Conservation (phyloP, 2,113 vertebrate species). For the Pygoscelis adeliae region DNA sequence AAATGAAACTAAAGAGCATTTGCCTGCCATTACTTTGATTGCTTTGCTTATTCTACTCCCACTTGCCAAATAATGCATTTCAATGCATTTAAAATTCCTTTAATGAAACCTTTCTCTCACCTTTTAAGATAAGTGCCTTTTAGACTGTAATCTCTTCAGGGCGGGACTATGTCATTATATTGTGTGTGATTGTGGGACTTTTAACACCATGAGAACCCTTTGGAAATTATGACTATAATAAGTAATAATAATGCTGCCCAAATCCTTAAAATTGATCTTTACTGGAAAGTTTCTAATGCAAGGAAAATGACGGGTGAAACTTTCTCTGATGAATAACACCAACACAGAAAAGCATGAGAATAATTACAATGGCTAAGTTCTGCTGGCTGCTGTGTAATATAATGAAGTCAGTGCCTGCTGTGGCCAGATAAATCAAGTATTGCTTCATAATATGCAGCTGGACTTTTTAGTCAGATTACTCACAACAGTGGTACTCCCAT, state of each 20-base stretch:
- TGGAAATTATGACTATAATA: background rate
- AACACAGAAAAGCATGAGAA: conserved; percentile 4
- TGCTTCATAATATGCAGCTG: background rate
- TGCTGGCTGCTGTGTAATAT: background rate
- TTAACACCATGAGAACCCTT: background rate
- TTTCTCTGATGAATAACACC: background rate
- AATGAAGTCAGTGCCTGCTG: conserved; percentile 33
- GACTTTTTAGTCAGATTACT: conserved; percentile 21
- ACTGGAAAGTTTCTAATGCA: background rate
- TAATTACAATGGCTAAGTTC: background rate
- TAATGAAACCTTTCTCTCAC: background rate
- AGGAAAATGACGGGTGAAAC: background rate
- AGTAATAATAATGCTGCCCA: background rate
- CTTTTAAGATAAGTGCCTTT: background rate
- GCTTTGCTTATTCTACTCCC: background rate
- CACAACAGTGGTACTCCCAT: background rate
- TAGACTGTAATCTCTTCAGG: background rate
- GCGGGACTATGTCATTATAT: background rate
- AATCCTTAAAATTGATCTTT: background rate
- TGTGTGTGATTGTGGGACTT: background rate
- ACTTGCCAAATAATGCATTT: background rate
- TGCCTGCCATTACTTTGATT: background rate
- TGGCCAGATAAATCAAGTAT: conserved; percentile 14
- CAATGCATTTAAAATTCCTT: background rate
- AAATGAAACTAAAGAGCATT: background rate